Conservation (phyloP, 2,113 vertebrate species). For the human region DNA sequence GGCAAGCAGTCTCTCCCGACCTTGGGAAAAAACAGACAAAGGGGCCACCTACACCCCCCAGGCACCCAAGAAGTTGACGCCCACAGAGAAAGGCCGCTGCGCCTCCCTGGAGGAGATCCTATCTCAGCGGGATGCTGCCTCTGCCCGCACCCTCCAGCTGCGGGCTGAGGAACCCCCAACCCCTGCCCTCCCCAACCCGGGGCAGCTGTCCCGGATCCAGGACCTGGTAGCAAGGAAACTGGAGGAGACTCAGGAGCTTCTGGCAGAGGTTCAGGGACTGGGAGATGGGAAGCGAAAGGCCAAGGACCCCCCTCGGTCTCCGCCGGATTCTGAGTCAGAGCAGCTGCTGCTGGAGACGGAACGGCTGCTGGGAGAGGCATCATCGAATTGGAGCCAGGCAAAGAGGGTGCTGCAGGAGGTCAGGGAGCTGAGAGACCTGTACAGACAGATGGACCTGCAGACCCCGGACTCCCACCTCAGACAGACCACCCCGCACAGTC, state of each 20-base stretch:
- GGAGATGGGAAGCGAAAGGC: slow-evolving; percentile 84
- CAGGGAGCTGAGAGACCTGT: slow-evolving; percentile 90
- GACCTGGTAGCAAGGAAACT: slow-evolving; percentile 93
- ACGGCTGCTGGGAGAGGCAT: slow-evolving; percentile 91
- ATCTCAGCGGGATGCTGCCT: slow-evolving; percentile 83
- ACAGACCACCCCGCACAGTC: slow-evolving; percentile 81
- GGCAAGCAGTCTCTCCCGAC: slow-evolving; percentile 69
- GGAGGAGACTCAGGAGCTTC: slow-evolving; percentile 93
- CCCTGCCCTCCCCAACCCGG: neutral
- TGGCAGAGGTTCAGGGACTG: slow-evolving; percentile 87
- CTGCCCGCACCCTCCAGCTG: slow-evolving; percentile 29
- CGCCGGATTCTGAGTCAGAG: slow-evolving; percentile 77
- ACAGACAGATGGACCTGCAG: slow-evolving; percentile 88
- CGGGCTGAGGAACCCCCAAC: slow-evolving; percentile 64
- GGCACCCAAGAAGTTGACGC: slow-evolving; percentile 84
- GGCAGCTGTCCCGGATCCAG: slow-evolving; percentile 87
- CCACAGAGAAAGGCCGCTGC: slow-evolving; percentile 89
- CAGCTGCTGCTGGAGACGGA: slow-evolving; percentile 89
- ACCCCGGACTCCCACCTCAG: slow-evolving; percentile 78
- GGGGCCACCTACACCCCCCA: slow-evolving; percentile 86
- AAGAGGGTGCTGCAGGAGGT: slow-evolving; percentile 93
- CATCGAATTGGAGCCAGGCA: slow-evolving; percentile 91
- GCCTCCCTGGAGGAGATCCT: slow-evolving; percentile 95
- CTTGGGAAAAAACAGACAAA: slow-evolving; percentile 77
- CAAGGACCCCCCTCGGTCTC: slow-evolving; percentile 78